Evolutionary conservation across 1,140 invertebrate species (phyloP).

Genomic region (Drosophila mojavensis): DNA sequence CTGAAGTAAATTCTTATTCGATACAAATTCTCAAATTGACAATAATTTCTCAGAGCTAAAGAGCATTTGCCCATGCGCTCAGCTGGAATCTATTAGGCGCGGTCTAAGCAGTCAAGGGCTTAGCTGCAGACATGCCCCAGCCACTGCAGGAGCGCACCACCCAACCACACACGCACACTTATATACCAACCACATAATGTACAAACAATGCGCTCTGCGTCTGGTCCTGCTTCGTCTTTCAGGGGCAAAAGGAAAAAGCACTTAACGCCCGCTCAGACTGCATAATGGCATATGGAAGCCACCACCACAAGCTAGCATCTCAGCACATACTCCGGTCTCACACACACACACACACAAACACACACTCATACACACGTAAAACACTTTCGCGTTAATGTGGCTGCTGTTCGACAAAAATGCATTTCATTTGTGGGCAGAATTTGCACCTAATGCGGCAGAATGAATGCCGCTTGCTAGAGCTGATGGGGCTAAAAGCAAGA

Average conservation of each 20-base stretch:
- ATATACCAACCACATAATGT: slow-evolving; percentile 28
- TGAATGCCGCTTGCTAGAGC: slow-evolving; percentile 38
- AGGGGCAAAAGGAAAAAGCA: slow-evolving; percentile 70
- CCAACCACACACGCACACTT: neutral
- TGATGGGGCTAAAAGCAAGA: slow-evolving; percentile 8
- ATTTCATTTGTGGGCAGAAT: slow-evolving; percentile 57
- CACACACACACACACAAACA: slow-evolving; percentile 14
- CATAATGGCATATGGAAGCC: slow-evolving; percentile 48
- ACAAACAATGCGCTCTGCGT: slow-evolving; percentile 55
- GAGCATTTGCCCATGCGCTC: slow-evolving; percentile 4
- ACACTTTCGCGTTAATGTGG: slow-evolving; percentile 67
- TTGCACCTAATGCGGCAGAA: slow-evolving; percentile 40
- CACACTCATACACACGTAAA: slow-evolving; percentile 8
- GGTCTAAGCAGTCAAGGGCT: slow-evolving; percentile 4
- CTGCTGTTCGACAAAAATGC: slow-evolving; percentile 64
- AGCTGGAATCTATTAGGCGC: slow-evolving; percentile 18
- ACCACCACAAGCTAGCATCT: slow-evolving; percentile 7
- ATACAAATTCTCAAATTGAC: neutral
- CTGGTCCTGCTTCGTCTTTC: slow-evolving; percentile 23
- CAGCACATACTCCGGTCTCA: neutral
- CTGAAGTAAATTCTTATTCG: no score
- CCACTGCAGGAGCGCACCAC: neutral
- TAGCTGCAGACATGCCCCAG: neutral
- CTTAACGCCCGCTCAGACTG: slow-evolving; percentile 52
- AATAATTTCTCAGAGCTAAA: slow-evolving; percentile 1